These are phyloP conservation scores for Rhinatrema bivittatum DNA, from an alignment of 2,797 vertebrate species.

Conservation along the genomic window DNA sequence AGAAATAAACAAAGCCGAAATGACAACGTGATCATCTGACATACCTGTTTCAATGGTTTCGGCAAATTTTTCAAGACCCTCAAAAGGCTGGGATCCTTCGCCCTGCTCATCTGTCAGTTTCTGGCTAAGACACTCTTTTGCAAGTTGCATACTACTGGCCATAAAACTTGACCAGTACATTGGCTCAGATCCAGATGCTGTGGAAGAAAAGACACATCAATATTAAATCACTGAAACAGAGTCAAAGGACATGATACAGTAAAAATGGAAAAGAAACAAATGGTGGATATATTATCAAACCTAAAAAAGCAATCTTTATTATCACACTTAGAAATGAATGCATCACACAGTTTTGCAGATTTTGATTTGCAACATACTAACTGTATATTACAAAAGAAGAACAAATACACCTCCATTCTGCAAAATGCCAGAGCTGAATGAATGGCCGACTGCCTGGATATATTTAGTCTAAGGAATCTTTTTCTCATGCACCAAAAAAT, in stretches of 20 bases:
- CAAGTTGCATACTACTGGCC: conserved; percentile 97
- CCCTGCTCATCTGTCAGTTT: conserved; percentile 90
- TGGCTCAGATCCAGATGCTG: conserved; percentile 85
- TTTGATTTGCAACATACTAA: neutral
- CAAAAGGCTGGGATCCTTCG: conserved; percentile 90
- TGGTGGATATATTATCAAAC: too few species aligned
- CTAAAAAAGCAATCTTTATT: neutral
- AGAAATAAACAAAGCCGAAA: too few species aligned
- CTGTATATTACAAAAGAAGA: neutral
- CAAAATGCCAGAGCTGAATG: too few species aligned
- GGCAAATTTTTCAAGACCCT: conserved; percentile 95
- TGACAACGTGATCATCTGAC: too few species aligned
- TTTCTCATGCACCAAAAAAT: too few species aligned
- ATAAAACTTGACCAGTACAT: conserved; percentile 99
- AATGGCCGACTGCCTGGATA: too few species aligned
- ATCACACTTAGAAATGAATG: neutral
- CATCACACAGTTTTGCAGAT: neutral
- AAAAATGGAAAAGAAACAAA: neutral
- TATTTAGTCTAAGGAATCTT: too few species aligned
- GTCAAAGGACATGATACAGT: neutral
- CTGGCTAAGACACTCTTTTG: conserved; percentile 95
- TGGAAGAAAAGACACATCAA: conserved; percentile 12
- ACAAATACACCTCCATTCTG: fast-evolving
- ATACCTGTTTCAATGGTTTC: conserved; percentile 97
- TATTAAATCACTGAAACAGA: neutral